A percentile compares a stretch with the other conserved stretches of the same genome.
Evolutionary conservation across 2,888 invertebrate genomes (phyloP).

Genomic region (Amiota communis): DNA sequence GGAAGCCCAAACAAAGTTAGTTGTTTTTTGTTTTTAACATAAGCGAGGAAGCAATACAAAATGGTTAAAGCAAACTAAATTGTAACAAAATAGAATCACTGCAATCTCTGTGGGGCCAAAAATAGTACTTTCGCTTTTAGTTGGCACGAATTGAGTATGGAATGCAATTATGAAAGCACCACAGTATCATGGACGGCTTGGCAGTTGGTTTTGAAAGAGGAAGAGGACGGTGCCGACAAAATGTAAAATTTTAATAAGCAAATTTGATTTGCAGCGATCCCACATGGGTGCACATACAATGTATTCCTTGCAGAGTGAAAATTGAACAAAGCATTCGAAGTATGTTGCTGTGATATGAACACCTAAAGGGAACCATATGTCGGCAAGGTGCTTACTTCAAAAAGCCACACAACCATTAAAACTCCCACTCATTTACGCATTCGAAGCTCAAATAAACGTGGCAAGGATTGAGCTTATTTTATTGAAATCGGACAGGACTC

Average conservation of each 20-base stretch:
- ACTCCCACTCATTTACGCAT: background rate
- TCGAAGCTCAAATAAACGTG: background rate
- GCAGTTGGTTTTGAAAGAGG: background rate
- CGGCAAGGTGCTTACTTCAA: background rate
- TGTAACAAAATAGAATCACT: constrained; percentile 3
- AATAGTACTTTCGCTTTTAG: constrained; percentile 2
- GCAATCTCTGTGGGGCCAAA: background rate
- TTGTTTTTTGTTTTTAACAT: background rate
- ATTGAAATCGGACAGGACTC: background rate
- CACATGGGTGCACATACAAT: background rate
- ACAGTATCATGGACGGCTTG: background rate
- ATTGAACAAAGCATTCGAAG: background rate
- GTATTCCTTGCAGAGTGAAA: background rate
- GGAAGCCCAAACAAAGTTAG: background rate
- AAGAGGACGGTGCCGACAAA: constrained; percentile 1
- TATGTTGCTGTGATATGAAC: too few species aligned
- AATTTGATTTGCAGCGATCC: constrained; percentile 7
- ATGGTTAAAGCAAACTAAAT: constrained; percentile 16
- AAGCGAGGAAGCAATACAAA: background rate
- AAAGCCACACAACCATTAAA: background rate
- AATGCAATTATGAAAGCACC: background rate
- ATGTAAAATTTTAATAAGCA: constrained; percentile 11
- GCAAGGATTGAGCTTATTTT: background rate
- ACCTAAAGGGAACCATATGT: background rate
- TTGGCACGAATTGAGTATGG: constrained; percentile 6